phyloP scores from a whole-genome alignment of 2,797 vertebrate species.

The Sorex maritimensis region DNA sequence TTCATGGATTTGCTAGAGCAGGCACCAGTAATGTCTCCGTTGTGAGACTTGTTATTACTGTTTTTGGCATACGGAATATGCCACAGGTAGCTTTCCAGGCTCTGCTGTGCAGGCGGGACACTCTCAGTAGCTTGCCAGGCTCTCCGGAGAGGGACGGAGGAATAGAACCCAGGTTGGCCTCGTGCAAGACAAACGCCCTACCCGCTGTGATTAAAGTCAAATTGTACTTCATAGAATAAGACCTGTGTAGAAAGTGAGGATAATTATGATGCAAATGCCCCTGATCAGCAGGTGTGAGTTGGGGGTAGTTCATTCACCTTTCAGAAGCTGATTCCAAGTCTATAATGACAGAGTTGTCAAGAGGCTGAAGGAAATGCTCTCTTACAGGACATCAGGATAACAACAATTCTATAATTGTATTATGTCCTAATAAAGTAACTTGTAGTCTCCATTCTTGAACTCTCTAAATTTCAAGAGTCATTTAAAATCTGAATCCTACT shows the following conservation, averaged over 20 bases:
- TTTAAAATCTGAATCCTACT: conserved; percentile 48
- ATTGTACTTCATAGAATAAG: not conserved
- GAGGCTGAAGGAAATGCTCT: conserved; percentile 6
- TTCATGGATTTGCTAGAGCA: no score
- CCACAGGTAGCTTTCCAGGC: no score
- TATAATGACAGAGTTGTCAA: not conserved
- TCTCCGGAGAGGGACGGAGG: no score
- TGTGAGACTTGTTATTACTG: no score
- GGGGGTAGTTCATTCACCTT: not conserved
- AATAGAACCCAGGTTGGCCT: no score
- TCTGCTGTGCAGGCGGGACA: no score
- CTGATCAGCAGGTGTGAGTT: conserved; percentile 1
- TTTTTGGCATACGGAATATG: no score
- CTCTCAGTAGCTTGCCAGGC: no score
- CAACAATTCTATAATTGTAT: not conserved
- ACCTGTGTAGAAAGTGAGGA: not conserved
- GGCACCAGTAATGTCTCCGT: no score
- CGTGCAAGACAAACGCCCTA: no score
- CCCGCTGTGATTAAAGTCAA: not conserved
- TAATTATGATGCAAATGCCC: not conserved
- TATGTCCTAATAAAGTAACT: conserved; percentile 13
- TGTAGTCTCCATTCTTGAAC: not conserved
- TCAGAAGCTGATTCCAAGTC: not conserved
- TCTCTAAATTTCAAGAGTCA: conserved; percentile 40
- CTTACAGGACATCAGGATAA: not conserved